These are phyloP conservation scores for Himalopsyche japonica DNA, from an alignment of 2,888 invertebrate genomes.

Conservation along the genomic window DNA sequence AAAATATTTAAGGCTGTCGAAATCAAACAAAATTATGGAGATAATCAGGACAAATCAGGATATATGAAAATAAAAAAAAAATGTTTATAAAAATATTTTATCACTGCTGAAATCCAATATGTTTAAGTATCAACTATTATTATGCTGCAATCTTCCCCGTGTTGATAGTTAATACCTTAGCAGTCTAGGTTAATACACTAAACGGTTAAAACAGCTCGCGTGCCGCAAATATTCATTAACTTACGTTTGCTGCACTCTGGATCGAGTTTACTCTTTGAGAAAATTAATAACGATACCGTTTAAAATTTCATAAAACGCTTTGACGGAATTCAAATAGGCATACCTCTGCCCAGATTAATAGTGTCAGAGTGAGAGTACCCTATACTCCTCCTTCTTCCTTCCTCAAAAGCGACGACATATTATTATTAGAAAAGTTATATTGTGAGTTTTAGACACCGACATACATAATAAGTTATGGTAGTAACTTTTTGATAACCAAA, in stretches of 20 bases:
- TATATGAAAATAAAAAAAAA: too few species aligned
- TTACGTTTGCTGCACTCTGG: neutral
- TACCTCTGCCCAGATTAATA: neutral
- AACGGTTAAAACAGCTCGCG: neutral
- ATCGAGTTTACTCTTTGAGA: neutral
- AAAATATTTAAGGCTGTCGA: too few species aligned
- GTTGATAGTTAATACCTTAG: too few species aligned
- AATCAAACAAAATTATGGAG: too few species aligned
- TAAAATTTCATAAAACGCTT: slow-evolving; percentile 14
- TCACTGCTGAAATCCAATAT: too few species aligned
- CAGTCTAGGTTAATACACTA: too few species aligned
- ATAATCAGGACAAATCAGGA: too few species aligned
- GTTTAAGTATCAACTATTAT: too few species aligned
- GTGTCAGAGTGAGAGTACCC: neutral
- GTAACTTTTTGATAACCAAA: neutral
- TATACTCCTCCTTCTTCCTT: neutral
- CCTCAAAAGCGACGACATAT: neutral
- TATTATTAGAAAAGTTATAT: neutral
- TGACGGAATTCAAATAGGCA: neutral
- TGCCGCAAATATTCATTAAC: neutral
- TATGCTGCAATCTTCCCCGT: too few species aligned
- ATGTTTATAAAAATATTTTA: too few species aligned
- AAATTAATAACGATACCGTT: slow-evolving; percentile 14
- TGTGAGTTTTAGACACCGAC: neutral
- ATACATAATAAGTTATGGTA: neutral